phyloP scores from a whole-genome alignment of 2,888 invertebrate genomes.

The Pomacea canaliculata region DNA sequence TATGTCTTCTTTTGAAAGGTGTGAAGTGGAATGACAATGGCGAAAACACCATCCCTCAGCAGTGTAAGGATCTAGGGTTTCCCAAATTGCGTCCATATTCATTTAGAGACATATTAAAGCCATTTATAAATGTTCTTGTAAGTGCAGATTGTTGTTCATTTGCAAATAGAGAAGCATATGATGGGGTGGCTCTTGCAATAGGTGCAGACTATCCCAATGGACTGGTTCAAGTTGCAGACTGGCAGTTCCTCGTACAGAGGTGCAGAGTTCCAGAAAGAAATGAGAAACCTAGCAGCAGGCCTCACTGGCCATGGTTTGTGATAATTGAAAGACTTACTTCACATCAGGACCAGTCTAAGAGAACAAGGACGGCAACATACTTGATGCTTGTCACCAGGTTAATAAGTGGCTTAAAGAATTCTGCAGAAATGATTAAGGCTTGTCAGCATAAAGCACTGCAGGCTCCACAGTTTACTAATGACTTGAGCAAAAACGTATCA shows the following conservation, averaged over 20 bases:
- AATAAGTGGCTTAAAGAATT: not conserved
- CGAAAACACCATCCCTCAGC: not conserved
- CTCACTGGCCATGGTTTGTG: no score
- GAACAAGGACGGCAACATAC: not conserved
- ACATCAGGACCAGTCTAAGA: no score
- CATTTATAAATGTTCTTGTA: not conserved
- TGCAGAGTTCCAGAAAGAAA: not conserved
- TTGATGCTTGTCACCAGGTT: not conserved
- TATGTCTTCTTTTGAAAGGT: not conserved
- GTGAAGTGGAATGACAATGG: not conserved
- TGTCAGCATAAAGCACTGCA: not conserved
- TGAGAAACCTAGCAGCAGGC: not conserved
- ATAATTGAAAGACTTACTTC: no score
- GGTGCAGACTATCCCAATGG: not conserved
- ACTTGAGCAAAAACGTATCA: not conserved
- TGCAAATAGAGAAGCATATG: not conserved
- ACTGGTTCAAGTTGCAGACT: conserved; percentile 3
- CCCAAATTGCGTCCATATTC: not conserved
- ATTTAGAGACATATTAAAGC: not conserved
- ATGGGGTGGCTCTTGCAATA: not conserved
- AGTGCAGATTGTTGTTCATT: not conserved
- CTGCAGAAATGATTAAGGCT: not conserved
- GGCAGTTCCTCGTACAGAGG: not conserved
- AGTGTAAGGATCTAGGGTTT: not conserved
- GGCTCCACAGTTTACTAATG: not conserved